phyloP scores from a whole-genome alignment of 2,888 invertebrate species.

The Drosophila kuntzei region DNA sequence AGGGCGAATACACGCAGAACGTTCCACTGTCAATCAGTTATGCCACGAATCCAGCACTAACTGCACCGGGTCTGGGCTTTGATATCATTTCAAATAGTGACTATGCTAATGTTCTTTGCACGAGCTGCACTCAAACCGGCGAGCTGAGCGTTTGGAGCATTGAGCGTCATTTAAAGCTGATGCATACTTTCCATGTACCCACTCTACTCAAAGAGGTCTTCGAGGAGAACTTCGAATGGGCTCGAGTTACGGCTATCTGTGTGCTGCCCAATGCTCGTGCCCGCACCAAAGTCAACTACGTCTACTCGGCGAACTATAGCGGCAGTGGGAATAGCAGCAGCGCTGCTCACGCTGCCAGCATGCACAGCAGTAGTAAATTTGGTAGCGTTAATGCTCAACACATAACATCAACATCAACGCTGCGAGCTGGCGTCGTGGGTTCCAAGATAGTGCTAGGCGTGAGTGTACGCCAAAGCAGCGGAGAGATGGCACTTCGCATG shows the following conservation, averaged over 20 bases:
- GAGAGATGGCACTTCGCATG: conserved; percentile 77
- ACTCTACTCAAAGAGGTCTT: conserved; percentile 82
- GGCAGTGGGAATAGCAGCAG: conserved; percentile 52
- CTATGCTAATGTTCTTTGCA: conserved; percentile 87
- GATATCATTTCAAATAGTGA: conserved; percentile 88
- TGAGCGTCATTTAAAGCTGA: conserved; percentile 90
- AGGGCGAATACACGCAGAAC: conserved; percentile 97
- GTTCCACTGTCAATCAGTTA: conserved; percentile 95
- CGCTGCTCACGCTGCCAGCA: conserved; percentile 37
- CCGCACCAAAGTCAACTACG: conserved; percentile 77
- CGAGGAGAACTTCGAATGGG: conserved; percentile 83
- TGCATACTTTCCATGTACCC: conserved; percentile 87
- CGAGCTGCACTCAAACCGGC: conserved; percentile 87
- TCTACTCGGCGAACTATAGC: conserved; percentile 71
- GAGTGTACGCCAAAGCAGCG: conserved; percentile 78
- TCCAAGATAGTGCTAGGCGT: conserved; percentile 83
- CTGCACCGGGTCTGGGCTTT: conserved; percentile 85
- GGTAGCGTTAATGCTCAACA: conserved; percentile 61
- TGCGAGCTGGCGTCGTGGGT: conserved; percentile 81
- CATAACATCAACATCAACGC: conserved; percentile 81
- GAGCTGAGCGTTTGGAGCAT: conserved; percentile 94
- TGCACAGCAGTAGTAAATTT: conserved; percentile 54
- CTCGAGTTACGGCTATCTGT: conserved; percentile 90
- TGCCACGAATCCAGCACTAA: conserved; percentile 92
- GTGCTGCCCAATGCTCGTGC: conserved; percentile 88